Conservation (phyloP, 2,113 vertebrate genomes). For the Pagrus major region DNA sequence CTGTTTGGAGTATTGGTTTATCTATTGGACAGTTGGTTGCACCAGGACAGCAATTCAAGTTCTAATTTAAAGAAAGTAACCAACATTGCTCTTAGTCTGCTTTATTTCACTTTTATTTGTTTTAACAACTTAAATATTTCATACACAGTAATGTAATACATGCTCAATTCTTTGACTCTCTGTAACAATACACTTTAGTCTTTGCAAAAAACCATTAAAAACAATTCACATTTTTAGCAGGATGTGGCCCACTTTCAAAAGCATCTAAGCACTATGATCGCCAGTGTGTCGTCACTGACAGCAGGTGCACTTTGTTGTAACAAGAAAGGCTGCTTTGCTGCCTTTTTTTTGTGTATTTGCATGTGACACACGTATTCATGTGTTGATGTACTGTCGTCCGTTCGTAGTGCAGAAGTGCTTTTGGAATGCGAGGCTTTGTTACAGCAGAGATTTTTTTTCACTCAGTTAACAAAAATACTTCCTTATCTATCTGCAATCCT, state of each 20-base stretch:
- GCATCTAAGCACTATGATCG: slow-evolving; percentile 48
- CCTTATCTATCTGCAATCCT: slow-evolving; percentile 64
- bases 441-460: slow-evolving; percentile 66
- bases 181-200: slow-evolving; percentile 74
- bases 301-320: neutral
- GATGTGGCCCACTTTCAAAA: slow-evolving; percentile 56
- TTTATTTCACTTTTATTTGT: slow-evolving; percentile 64
- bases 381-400: neutral
- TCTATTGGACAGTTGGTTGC: neutral
- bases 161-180: slow-evolving; percentile 59
- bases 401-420: slow-evolving; percentile 54
- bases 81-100: neutral
- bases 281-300: slow-evolving; percentile 2
- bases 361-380: neutral
- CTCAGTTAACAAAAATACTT: slow-evolving; percentile 68
- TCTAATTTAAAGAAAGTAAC: neutral
- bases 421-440: slow-evolving; percentile 55
- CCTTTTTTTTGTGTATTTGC: neutral
- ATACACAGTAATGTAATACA: slow-evolving; percentile 68
- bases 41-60: neutral
- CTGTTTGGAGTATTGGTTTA: too few species aligned
- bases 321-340: neutral
- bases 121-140: slow-evolving; percentile 65
- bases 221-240: slow-evolving; percentile 64
- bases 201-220: slow-evolving; percentile 66